Evolutionary conservation across 2,797 vertebrate genomes (phyloP).

Genomic region (Anguilla megastoma): DNA sequence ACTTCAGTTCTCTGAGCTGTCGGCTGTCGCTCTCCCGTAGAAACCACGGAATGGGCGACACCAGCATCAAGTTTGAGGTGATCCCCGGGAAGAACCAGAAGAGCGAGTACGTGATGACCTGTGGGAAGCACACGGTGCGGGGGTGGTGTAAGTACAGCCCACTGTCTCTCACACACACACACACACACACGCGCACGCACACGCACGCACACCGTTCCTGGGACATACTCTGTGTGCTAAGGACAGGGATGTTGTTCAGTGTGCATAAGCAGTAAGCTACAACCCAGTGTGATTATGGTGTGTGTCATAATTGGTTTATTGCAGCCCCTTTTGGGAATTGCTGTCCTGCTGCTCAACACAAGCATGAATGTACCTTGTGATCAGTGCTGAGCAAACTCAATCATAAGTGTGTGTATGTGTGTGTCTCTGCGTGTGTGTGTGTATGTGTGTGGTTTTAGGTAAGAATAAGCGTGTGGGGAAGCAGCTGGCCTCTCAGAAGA

Average conservation of each 20-base stretch:
- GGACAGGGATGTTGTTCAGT: background rate
- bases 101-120: slow-evolving; percentile 99
- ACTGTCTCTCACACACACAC: background rate
- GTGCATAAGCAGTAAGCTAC: background rate
- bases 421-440: background rate
- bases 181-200: background rate
- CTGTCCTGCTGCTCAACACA: background rate
- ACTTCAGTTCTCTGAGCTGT: background rate
- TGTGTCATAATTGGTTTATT: background rate
- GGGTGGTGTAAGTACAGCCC: slow-evolving; percentile 91
- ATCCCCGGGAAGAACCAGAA: slow-evolving; percentile 99
- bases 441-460: slow-evolving; percentile 69
- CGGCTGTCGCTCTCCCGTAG: slow-evolving; percentile 62
- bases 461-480: slow-evolving; percentile 99
- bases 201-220: background rate
- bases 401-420: background rate
- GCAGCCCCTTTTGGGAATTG: background rate
- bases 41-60: slow-evolving; percentile 99
- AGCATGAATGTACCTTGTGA: background rate
- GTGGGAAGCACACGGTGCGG: slow-evolving; percentile 95
- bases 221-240: background rate
- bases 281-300: background rate
- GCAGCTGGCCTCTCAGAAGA: slow-evolving; percentile 97
- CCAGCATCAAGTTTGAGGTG: slow-evolving; percentile 98
- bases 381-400: background rate